phyloP scores from a whole-genome alignment of 2,113 vertebrate species.

The Scopus umbretta region DNA sequence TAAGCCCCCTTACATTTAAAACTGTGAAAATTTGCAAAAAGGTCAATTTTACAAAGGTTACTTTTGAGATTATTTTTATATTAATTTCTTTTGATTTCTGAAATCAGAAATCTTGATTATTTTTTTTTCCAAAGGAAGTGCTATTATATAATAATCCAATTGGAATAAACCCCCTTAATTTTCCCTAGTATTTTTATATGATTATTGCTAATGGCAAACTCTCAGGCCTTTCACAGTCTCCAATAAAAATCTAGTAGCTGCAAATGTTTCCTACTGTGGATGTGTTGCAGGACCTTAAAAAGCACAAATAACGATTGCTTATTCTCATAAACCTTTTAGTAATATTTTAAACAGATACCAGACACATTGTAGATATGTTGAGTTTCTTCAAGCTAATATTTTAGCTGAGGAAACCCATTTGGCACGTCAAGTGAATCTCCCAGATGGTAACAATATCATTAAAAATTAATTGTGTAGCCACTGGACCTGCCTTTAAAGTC shows the following conservation, averaged over 20 bases:
- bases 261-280: not conserved
- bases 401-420: slow-evolving; percentile 50
- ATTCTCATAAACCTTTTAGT: slow-evolving; percentile 9
- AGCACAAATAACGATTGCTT: not conserved
- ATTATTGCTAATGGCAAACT: not conserved
- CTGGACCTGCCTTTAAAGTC: slow-evolving; percentile 65
- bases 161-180: not conserved
- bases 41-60: not conserved
- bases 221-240: not conserved
- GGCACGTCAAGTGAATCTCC: slow-evolving; percentile 56
- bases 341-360: slow-evolving; percentile 19
- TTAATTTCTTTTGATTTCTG: not conserved
- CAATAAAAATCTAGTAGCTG: not conserved
- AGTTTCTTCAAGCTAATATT: slow-evolving; percentile 55
- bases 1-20: not conserved
- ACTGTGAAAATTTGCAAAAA: not conserved
- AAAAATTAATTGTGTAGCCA: slow-evolving; percentile 74
- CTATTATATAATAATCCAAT: not conserved
- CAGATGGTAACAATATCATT: slow-evolving; percentile 68
- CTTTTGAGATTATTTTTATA: not conserved
- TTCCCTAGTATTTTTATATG: not conserved
- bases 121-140: not conserved
- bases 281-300: not conserved
- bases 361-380: not conserved
- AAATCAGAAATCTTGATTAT: not conserved